These are phyloP conservation scores for Drosophila pruinosa DNA, from an alignment of 1,140 invertebrate genomes.

Conservation along the genomic window DNA sequence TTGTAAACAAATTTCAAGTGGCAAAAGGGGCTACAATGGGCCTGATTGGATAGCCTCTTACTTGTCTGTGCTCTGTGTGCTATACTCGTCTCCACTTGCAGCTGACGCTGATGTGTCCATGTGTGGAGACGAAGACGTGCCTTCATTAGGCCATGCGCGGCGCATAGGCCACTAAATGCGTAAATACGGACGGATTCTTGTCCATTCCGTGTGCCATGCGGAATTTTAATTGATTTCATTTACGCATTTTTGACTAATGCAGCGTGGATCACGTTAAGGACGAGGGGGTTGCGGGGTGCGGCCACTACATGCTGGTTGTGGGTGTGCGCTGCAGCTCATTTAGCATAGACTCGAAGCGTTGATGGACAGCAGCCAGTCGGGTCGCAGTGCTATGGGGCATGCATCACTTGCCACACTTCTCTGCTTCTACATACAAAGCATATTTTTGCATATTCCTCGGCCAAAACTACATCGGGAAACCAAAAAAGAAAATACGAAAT, in stretches of 20 bases:
- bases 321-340: slow-evolving; percentile 57
- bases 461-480: neutral
- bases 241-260: slow-evolving; percentile 72
- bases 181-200: slow-evolving; percentile 47
- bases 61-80: neutral
- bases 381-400: slow-evolving; percentile 37
- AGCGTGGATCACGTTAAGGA: neutral
- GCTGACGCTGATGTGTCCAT: slow-evolving; percentile 9
- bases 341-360: slow-evolving; percentile 65
- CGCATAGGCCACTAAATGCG: slow-evolving; percentile 52
- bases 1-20: slow-evolving; percentile 74
- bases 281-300: neutral
- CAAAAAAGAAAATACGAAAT: slow-evolving; percentile 35
- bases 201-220: slow-evolving; percentile 57
- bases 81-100: slow-evolving; percentile 1
- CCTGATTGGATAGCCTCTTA: slow-evolving; percentile 51
- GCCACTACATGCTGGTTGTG: slow-evolving; percentile 1
- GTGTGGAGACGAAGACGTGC: slow-evolving; percentile 52
- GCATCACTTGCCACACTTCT: slow-evolving; percentile 29
- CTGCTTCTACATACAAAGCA: slow-evolving; percentile 14
- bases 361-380: slow-evolving; percentile 56
- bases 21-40: slow-evolving; percentile 43
- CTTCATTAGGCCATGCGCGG: slow-evolving; percentile 64
- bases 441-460: slow-evolving; percentile 13
- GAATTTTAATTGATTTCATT: slow-evolving; percentile 78